Base-by-base conservation (phyloP, 2,113 vertebrate species). In the Vulpes vulpes region DNA sequence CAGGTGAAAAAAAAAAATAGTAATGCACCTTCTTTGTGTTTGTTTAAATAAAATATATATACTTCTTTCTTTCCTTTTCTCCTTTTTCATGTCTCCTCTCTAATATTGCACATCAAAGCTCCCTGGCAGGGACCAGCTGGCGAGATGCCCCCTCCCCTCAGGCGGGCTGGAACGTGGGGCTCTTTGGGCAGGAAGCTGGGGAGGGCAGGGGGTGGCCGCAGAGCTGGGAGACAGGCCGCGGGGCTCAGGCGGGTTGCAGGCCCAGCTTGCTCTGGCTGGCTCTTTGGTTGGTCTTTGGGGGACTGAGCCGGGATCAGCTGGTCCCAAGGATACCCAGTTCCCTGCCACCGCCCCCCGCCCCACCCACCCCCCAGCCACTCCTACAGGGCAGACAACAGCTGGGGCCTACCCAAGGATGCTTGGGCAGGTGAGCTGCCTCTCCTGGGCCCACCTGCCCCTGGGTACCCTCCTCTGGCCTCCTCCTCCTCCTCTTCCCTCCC, bases 71-170 rank as follows among this genome's bases (percentile, higher is more conserved):
- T 98, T 99, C 98, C 98, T 98, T 98, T 98, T 98, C 98, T 98
- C 96, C 97, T 94, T 92, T 97, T 98, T 97, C 97, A 97, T 98
- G 98, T 98, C 98, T 98, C 98, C 99, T 98, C 98, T 99, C 99
- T 99, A 99, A 99, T 99, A 99, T 99, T 99, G 99, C 99, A 99
- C 99, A 99, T 99, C 99, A 98, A 99, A 99, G 99, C 99, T 99
- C 99, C 99, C 98, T 98, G 97, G 97, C 98, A 97, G 98, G 98
- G 97, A 98, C 98, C 98, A 96, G 98, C 98, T 97, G 96, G 97
- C 88, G 82, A 95, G 96, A 96, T 17, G 74, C 94, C 96, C 98
- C 98, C 93, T 30, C 97, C 98, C 98, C 98, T 97, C 85, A 7
- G 76, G 96, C 60, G 94, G 96, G 90, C 90, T 81, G 78, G 76